phyloP scores from a whole-genome alignment of 2,888 invertebrate genomes.

The Eupithecia centaureata region DNA sequence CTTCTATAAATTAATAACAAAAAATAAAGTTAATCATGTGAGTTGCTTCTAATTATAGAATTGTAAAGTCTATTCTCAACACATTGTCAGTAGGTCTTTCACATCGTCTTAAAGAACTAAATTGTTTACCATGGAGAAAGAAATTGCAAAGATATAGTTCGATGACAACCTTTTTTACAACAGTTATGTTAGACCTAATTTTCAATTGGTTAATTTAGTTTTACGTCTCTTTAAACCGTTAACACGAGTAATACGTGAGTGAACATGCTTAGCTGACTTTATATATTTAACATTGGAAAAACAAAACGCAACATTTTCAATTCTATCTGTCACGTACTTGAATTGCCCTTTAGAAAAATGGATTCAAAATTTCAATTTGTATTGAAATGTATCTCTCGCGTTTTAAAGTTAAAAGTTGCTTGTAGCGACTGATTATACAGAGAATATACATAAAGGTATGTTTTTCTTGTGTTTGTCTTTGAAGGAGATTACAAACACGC shows the following conservation, averaged over 20 bases:
- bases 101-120: not conserved
- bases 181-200: not conserved
- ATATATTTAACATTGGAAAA: conserved; percentile 37
- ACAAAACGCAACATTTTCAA: conserved; percentile 56
- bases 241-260: not conserved
- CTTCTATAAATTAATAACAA: too few relatives aligned
- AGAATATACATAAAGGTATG: conserved; percentile 66
- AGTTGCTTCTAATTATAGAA: not conserved
- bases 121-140: not conserved
- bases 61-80: not conserved
- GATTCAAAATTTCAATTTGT: conserved; percentile 15
- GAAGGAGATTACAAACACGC: conserved; percentile 76
- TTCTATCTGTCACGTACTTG: conserved; percentile 57
- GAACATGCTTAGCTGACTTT: conserved; percentile 20
- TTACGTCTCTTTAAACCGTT: not conserved
- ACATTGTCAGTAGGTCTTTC: not conserved
- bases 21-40: too few relatives aligned
- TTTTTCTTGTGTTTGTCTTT: conserved; percentile 80
- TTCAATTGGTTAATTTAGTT: not conserved
- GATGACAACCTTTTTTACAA: not conserved
- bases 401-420: conserved; percentile 45
- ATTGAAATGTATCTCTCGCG: conserved; percentile 7
- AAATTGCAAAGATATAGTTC: not conserved
- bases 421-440: conserved; percentile 32
- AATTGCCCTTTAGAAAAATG: conserved; percentile 46